A percentile compares a stretch with the other conserved stretches of the same genome.
Evolutionary conservation across 2,888 invertebrate genomes (phyloP).

Genomic region (Dexiosoma caninum): DNA sequence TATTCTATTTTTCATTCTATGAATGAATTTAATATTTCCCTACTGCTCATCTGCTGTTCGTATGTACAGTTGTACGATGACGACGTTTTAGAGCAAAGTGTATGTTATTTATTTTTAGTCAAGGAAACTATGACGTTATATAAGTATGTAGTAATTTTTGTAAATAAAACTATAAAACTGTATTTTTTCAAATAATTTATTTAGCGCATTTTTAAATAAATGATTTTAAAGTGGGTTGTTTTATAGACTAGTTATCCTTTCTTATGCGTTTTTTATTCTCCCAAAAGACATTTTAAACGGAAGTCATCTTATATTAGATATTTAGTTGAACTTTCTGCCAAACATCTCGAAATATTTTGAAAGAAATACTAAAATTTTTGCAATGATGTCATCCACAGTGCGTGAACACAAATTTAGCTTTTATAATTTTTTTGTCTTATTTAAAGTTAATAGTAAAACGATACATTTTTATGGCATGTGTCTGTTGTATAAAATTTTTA

Average conservation of each 20-base stretch:
- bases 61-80: background rate
- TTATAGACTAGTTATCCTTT: background rate
- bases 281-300: background rate
- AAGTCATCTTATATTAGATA: background rate
- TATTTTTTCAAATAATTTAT: slow-evolving; percentile 19
- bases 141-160: background rate
- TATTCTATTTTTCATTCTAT: background rate
- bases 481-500: background rate
- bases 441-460: background rate
- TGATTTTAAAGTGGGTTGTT: slow-evolving; percentile 47
- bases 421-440: background rate
- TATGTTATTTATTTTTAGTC: background rate
- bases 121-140: slow-evolving; percentile 31
- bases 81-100: no score
- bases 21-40: background rate
- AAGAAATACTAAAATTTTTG: background rate
- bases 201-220: slow-evolving; percentile 19
- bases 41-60: background rate
- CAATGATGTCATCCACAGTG: slow-evolving; percentile 40
- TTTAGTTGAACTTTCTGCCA: slow-evolving; percentile 7
- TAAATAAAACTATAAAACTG: background rate
- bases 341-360: background rate
- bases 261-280: no score
- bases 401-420: slow-evolving; percentile 17
- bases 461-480: background rate